Percentiles rank a stretch among this genome's conserved stretches.
phyloP scores from a whole-genome alignment of 2,888 invertebrate genomes.

The Dorcus hopei region DNA sequence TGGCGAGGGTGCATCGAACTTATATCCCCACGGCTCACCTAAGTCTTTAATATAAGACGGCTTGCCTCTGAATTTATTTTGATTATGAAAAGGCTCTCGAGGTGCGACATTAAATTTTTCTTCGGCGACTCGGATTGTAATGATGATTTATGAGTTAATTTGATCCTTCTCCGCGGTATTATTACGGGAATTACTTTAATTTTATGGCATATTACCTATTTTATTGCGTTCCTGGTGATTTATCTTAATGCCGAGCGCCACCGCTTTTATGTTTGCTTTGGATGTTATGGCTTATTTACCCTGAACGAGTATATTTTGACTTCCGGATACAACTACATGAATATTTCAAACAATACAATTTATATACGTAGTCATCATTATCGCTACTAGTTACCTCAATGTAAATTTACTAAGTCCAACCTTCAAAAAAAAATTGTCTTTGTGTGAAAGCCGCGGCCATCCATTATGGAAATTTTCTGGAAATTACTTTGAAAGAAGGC shows the following conservation, averaged over 20 bases:
- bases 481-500: too few species aligned
- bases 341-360: too few species aligned
- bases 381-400: too few species aligned
- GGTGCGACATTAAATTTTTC: background rate
- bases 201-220: background rate
- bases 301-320: too few species aligned
- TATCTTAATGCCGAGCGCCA: background rate
- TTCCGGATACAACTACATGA: too few species aligned
- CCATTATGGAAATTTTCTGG: too few species aligned
- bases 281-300: too few species aligned
- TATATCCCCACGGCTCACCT: background rate
- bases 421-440: too few species aligned
- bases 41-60: background rate
- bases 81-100: background rate
- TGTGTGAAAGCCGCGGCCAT: too few species aligned
- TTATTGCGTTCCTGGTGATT: slow-evolving; percentile 9
- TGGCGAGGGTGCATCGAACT: background rate
- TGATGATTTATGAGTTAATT: slow-evolving; percentile 13
- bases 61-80: background rate
- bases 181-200: slow-evolving; percentile 1
- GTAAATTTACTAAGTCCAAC: too few species aligned
- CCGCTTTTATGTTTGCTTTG: background rate
- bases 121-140: slow-evolving; percentile 3
- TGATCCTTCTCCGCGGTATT: background rate
- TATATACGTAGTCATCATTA: too few species aligned